Base-by-base conservation (phyloP, 2,113 vertebrate species). In the Tachycineta bicolor region DNA sequence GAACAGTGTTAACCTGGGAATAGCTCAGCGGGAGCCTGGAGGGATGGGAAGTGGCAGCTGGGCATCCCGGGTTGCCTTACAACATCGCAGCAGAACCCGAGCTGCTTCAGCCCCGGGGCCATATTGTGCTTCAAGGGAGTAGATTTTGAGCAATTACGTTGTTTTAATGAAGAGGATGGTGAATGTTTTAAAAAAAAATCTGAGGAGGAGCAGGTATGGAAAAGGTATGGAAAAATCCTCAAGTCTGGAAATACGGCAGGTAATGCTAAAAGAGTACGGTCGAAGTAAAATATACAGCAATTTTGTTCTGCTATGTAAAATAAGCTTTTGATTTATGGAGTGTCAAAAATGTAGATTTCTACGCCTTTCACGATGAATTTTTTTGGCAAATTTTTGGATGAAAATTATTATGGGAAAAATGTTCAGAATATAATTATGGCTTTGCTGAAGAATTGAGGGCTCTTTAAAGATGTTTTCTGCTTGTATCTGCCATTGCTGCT, bases 301-400 rank as follows among this genome's bases (percentile, higher is more conserved):
- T 95, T 92, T 88, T 96, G 56, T 97, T 98, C 97, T 98, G 97
- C 97, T 98, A 87, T 95, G 97, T 97, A 98, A 98, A 98, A 98
- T 97, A 98, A 98, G 97, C 85, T 98, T 98, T 97, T 98, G 98
- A 98, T 98, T 98, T 98, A 98, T 98, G 97, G 97, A 98, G 97
- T 97, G 98, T 97, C 97, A 98, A 98, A 98, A 98, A 98, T 98
- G 97, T 98, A 98, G 97, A 98, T 97, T 93, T 97, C 96, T 92
- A 89, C 22, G 95, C 97, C 97, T 98, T 98, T 98, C 97, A 96
- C 77, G 69, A 98, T 98, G 97, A 98, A 96, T 97, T 97, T 97
- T 97, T 98, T 98, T 98, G 97, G 97, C 97, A 97, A 98, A 97
- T 93, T 97, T 98, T 97, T 97, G 97, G 97, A 97, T 97, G 95